Evolutionary conservation across 2,113 vertebrate genomes (phyloP).

Genomic region (Oryzias celebensis): DNA sequence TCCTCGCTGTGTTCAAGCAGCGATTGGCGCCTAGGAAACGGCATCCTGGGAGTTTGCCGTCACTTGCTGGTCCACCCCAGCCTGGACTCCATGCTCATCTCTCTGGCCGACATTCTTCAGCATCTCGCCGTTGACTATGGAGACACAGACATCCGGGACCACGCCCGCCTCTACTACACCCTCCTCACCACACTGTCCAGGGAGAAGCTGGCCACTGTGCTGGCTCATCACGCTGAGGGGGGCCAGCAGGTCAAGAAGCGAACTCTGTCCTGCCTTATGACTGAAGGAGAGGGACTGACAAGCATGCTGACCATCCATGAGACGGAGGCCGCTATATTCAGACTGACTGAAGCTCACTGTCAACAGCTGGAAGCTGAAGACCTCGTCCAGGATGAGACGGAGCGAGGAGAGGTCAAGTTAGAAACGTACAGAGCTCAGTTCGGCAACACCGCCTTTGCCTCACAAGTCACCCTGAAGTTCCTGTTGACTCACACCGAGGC

Average conservation of each 20-base stretch:
- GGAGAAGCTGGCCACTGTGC: conserved; percentile 78
- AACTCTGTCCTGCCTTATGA: conserved; percentile 79
- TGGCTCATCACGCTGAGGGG: conserved; percentile 66
- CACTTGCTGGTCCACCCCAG: conserved; percentile 75
- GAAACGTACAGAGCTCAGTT: conserved; percentile 71
- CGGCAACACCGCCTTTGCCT: conserved; percentile 50
- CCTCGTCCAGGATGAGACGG: rapidly evolving
- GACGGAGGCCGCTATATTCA: conserved; percentile 57
- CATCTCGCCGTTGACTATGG: conserved; percentile 71
- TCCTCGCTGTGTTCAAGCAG: conserved; percentile 60
- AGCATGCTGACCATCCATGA: conserved; percentile 75
- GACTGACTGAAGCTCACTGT: conserved; percentile 37
- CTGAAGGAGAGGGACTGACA: conserved; percentile 80
- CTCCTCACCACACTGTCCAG: conserved; percentile 82
- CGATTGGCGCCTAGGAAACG: conserved; percentile 80
- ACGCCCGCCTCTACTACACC: conserved; percentile 85
- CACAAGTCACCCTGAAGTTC: conserved; percentile 69
- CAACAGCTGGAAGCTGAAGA: neutral
- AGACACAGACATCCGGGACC: conserved; percentile 84
- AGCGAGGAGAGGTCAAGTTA: conserved; percentile 11
- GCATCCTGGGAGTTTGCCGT: conserved; percentile 79
- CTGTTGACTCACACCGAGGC: conserved; percentile 61
- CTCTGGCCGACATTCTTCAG: conserved; percentile 81
- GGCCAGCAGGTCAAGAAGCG: conserved; percentile 68
- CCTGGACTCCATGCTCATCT: conserved; percentile 62